Evolutionary conservation across 2,888 invertebrate genomes (phyloP), one percentile per base, ranked within the genome.

Genomic region (Andricus quercusramuli): DNA sequence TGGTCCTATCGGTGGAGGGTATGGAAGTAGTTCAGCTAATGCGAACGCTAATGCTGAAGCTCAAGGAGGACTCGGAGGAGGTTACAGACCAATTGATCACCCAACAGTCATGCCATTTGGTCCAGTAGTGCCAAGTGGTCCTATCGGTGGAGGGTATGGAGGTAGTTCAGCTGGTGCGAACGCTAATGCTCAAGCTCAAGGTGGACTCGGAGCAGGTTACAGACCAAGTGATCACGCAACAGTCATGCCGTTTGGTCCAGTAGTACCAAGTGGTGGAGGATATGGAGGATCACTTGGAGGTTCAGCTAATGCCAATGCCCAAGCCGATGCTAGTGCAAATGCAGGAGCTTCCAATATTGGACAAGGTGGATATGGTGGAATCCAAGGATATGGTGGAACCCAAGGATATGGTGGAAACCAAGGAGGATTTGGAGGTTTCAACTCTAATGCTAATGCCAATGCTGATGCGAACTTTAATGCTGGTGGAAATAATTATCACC

Each of bases 281-380:
- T 25, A 25, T 22, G 77, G 11, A 51, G 22, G 25, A 25, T 25
- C 25, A 25, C 25, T 25, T 25, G 25, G 25, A 25, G 44, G 68
- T 47, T 29, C 51, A 70, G 17, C 29, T 20, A 25, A 32, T 47
- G 15, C 47, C 2, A 17, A 15, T 32, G 25, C 70, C 9, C 51
- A 70, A n/a, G 85, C 85, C 6, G 76, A 81, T 66, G 84, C 81
- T 0, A 70, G 47, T 59, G 79, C 80, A 11, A 81, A 80, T 25
- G 82, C 84, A 13, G 77, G 47, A 15, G 80, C 83, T 41, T 70
- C 32, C 1, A 70, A 51, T 51, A 20, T 25, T 25, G 25, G 25
- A 25, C 25, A 25, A 25, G 25, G 22, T 59, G n/a, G 56, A 56
- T 56, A n/a, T n/a, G 56, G 56, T 9, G n/a, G n/a, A n/a, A 20